These are phyloP conservation scores for Papilio gigon DNA, from an alignment of 2,888 invertebrate genomes.

Conservation along the genomic window DNA sequence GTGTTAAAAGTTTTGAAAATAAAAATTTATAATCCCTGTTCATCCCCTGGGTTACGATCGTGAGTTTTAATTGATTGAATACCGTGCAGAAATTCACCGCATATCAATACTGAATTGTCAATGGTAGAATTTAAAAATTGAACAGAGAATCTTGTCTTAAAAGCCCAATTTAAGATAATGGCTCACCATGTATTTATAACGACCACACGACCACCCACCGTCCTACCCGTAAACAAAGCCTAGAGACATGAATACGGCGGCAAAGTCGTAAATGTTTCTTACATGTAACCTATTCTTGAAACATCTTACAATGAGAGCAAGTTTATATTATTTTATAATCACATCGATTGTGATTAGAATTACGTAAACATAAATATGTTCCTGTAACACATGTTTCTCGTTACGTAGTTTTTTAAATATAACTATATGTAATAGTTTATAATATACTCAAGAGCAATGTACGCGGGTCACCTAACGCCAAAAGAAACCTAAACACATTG, in stretches of 20 bases:
- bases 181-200: background rate
- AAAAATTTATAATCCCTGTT: too few relatives aligned
- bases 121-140: background rate
- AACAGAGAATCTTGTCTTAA: background rate
- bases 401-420: too few relatives aligned
- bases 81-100: too few relatives aligned
- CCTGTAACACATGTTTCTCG: background rate
- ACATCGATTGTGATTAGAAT: background rate
- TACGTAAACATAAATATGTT: background rate
- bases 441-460: too few relatives aligned
- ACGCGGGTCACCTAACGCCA: too few relatives aligned
- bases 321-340: constrained; percentile 41
- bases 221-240: constrained; percentile 14
- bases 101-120: background rate
- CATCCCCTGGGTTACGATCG: too few relatives aligned
- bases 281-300: constrained; percentile 43
- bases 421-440: too few relatives aligned
- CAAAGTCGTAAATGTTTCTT: constrained; percentile 40
- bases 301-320: constrained; percentile 36
- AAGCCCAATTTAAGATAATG: background rate
- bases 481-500: too few relatives aligned
- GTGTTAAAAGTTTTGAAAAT: too few relatives aligned
- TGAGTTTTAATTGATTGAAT: too few relatives aligned
- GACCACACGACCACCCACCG: constrained; percentile 43
- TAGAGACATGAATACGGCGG: background rate